Conservation (phyloP, 2,113 vertebrate species). For the Pampusana beccarii region DNA sequence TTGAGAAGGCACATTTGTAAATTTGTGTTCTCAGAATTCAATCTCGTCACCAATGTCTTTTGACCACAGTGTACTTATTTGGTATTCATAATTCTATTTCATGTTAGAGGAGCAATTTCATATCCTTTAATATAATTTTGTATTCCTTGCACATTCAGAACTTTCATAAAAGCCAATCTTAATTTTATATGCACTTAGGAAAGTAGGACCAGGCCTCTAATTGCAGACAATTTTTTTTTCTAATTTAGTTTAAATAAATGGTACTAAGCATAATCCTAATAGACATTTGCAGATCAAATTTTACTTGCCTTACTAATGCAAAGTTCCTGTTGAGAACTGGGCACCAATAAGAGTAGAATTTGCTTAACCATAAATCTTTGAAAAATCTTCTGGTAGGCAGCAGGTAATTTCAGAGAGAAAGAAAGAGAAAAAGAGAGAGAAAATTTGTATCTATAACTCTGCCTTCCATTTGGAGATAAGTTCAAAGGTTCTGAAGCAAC, state of each 20-base stretch:
- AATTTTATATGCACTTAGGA: neutral
- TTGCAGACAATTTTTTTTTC: neutral
- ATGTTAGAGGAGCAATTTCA: neutral
- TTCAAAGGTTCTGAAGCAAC: constrained; percentile 36
- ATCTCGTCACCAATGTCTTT: neutral
- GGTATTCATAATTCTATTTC: neutral
- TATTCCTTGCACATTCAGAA: neutral
- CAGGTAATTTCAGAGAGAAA: constrained; percentile 18
- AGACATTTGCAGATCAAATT: neutral
- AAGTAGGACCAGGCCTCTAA: neutral
- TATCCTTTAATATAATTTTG: neutral
- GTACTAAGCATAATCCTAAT: neutral
- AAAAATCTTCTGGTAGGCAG: neutral
- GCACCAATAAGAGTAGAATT: neutral
- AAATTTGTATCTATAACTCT: neutral
- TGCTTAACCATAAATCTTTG: neutral
- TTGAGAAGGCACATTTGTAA: neutral
- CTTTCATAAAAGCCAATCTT: neutral
- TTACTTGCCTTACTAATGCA: neutral
- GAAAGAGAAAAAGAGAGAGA: neutral
- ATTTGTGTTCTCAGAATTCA: neutral
- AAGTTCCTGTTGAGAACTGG: neutral
- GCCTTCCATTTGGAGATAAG: neutral
- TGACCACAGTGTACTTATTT: neutral
- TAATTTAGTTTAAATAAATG: neutral